Evolutionary conservation across 1,140 invertebrate species (phyloP), one percentile per base, ranked within the genome.

Genomic region (Zophobas atratus): DNA sequence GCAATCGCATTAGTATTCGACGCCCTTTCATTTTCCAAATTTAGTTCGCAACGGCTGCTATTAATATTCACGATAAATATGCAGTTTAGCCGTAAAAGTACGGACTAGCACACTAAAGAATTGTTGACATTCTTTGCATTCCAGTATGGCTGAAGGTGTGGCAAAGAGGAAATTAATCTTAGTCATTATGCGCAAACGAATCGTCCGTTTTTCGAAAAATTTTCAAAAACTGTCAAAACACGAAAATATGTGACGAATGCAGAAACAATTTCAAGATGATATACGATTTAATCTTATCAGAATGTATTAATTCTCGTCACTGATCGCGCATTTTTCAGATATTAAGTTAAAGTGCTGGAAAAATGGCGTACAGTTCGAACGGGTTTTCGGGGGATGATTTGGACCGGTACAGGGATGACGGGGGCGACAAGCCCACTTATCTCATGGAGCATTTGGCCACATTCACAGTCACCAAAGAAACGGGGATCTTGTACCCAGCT

Each of bases 381-480:
- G 84, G 82, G 2, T 84, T 82, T 79, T 79, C 81, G 6, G 77
- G 79, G 32, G 81, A 82, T 57, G 83, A 84, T 36, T 49, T 77
- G 70, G 85, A 87, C 3, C 57, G 77, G 6, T 79, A 82, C 41
- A 63, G 80, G 0, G 83, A 85, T 70, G 84, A 85, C 70, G 85
- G 85, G 6, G 89, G 90, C 80, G 91, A 92, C 83, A 92, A 92
- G 83, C 92, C 94, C 6, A 93, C 92, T 1, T 98, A 98, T 86
- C 89, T 95, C 75, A 93, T 99, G 86, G 98, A 99, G 86, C 98
- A 99, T 90, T 91, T 99, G 87, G 98, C 98, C 55, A 99, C 98
- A 20, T 99, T 99, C 88, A 97, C 96, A 0, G 96, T 99, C 43
- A 95, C 95, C 51, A 92, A 95, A 84, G 94, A 96, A 85, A 94